phyloP scores from a whole-genome alignment of 2,797 vertebrate species.

The Semotilus atromaculatus region DNA sequence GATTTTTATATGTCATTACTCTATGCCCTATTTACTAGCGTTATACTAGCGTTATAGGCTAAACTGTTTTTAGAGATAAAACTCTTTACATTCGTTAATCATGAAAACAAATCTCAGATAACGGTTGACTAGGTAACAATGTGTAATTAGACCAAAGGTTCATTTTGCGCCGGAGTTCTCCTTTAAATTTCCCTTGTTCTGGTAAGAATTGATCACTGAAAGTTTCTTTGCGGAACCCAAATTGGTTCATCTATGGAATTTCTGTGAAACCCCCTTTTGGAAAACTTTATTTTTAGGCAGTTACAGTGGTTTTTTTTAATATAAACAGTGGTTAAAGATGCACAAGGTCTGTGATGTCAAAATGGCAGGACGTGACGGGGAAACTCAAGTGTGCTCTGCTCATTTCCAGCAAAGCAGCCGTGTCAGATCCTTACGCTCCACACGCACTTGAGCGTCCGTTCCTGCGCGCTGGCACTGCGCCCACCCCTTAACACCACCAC shows the following conservation, averaged over 20 bases:
- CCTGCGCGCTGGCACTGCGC: slow-evolving; percentile 56
- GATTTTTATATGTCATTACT: too few species aligned
- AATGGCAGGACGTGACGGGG: neutral
- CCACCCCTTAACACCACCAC: slow-evolving; percentile 57
- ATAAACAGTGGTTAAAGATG: neutral
- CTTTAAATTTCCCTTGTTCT: neutral
- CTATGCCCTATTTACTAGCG: too few species aligned
- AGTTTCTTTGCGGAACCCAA: neutral
- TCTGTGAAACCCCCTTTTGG: neutral
- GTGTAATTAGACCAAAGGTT: too few species aligned
- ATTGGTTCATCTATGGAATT: neutral
- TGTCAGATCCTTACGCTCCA: neutral
- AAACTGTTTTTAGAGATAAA: too few species aligned
- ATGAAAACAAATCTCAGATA: too few species aligned
- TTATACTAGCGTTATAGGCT: too few species aligned
- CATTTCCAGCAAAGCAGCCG: slow-evolving; percentile 22
- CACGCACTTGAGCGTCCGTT: slow-evolving; percentile 28
- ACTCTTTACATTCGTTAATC: too few species aligned
- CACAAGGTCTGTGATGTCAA: neutral
- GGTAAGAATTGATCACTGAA: neutral
- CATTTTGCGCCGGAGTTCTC: too few species aligned
- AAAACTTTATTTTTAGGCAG: neutral
- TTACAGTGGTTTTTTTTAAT: neutral
- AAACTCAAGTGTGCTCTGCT: neutral
- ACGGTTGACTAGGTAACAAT: too few species aligned